Evolutionary conservation across 2,888 invertebrate species (phyloP).

Genomic region (Iselma pallidipennis): DNA sequence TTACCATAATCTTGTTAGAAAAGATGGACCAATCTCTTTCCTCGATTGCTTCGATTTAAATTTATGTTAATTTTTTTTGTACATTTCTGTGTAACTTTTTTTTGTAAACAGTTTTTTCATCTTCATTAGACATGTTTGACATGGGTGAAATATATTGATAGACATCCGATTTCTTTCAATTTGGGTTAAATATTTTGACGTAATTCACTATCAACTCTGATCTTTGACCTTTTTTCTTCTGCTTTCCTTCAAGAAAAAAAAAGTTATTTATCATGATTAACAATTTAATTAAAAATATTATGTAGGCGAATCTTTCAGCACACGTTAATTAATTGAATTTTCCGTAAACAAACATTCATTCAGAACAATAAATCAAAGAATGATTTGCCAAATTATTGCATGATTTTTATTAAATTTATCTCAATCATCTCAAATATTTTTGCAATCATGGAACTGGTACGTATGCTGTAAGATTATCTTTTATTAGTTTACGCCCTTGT

Average conservation of each 20-base stretch:
- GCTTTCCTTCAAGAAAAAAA: too few species aligned
- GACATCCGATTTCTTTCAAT: not conserved
- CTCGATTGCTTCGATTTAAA: not conserved
- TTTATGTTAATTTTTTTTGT: conserved; percentile 10
- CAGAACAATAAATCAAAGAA: too few species aligned
- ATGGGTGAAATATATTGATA: not conserved
- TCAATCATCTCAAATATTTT: too few species aligned
- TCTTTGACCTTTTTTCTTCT: not conserved
- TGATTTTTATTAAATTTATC: too few species aligned
- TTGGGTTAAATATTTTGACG: not conserved
- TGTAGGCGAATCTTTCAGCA: too few species aligned
- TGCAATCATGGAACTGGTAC: too few species aligned
- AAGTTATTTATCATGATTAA: conserved; percentile 2
- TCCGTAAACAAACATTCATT: too few species aligned
- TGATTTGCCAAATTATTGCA: too few species aligned
- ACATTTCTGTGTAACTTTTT: not conserved
- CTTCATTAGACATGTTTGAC: not conserved
- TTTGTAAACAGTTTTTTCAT: not conserved
- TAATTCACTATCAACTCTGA: not conserved
- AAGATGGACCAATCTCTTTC: conserved; percentile 12
- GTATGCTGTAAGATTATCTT: too few species aligned
- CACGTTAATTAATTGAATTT: too few species aligned
- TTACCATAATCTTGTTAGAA: conserved; percentile 18
- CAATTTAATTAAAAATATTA: too few species aligned
- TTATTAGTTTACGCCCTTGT: too few species aligned